phyloP scores from a whole-genome alignment of 1,140 invertebrate species.

The Euwallacea fornicatus region DNA sequence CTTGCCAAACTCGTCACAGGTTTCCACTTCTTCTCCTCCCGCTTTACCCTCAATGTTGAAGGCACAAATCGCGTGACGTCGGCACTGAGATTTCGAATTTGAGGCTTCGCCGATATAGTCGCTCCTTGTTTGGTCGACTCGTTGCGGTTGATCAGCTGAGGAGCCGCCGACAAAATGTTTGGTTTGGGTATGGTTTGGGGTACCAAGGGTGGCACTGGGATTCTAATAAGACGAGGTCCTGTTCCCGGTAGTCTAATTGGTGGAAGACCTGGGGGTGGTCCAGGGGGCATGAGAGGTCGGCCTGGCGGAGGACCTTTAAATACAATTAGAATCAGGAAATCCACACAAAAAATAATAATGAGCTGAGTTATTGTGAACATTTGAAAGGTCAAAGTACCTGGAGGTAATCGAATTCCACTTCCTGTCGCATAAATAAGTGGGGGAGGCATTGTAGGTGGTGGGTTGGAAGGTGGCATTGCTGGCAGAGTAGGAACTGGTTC shows the following conservation, averaged over 20 bases:
- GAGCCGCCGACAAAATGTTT: slow-evolving; percentile 79
- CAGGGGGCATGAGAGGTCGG: slow-evolving; percentile 64
- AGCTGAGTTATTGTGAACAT: not conserved
- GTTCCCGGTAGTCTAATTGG: slow-evolving; percentile 55
- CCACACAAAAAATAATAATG: not conserved
- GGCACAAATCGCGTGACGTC: slow-evolving; percentile 96
- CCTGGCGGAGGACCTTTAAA: slow-evolving; percentile 61
- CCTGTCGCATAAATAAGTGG: slow-evolving; percentile 57
- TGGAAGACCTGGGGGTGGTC: slow-evolving; percentile 68
- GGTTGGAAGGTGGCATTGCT: slow-evolving; percentile 58
- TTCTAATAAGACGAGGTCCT: slow-evolving; percentile 60
- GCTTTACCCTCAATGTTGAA: slow-evolving; percentile 85
- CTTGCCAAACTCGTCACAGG: slow-evolving; percentile 48
- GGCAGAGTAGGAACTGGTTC: slow-evolving; percentile 47
- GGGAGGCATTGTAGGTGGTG: slow-evolving; percentile 57
- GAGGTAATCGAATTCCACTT: slow-evolving; percentile 58
- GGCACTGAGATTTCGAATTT: slow-evolving; percentile 90
- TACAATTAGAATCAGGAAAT: slow-evolving; percentile 1
- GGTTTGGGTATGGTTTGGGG: slow-evolving; percentile 56
- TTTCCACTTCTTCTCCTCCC: slow-evolving; percentile 70
- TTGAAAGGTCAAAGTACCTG: slow-evolving; percentile 33
- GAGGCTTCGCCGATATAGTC: slow-evolving; percentile 92
- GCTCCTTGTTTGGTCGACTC: slow-evolving; percentile 60
- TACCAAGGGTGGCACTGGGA: slow-evolving; percentile 58
- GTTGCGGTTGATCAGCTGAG: slow-evolving; percentile 70